Evolutionary conservation across 1,140 invertebrate species (phyloP).

Genomic region (Goniozus legneri): DNA sequence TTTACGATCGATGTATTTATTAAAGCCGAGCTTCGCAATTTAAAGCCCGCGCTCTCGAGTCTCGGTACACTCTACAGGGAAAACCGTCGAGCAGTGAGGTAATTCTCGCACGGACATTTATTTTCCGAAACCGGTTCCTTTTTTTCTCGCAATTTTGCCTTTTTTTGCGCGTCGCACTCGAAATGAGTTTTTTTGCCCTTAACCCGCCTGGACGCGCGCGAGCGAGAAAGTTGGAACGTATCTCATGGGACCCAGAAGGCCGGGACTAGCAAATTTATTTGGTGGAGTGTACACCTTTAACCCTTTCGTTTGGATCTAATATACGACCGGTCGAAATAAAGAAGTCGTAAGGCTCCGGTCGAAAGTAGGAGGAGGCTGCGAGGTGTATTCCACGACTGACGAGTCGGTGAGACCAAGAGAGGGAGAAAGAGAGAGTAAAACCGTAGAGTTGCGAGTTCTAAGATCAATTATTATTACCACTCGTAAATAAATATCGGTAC

Average conservation of each 20-base stretch:
- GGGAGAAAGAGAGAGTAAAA: too few relatives aligned
- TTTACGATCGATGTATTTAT: conserved; percentile 48
- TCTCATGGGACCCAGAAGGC: too few relatives aligned
- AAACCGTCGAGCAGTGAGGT: too few relatives aligned
- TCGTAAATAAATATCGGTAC: conserved; percentile 40
- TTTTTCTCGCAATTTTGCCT: too few relatives aligned
- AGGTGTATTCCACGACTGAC: too few relatives aligned
- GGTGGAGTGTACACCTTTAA: conserved; percentile 29
- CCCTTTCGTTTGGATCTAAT: conserved; percentile 32
- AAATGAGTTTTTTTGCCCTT: too few relatives aligned
- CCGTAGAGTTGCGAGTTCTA: conserved; percentile 21
- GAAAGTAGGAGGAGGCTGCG: too few relatives aligned
- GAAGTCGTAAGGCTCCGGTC: conserved; percentile 32
- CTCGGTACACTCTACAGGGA: conserved; percentile 12
- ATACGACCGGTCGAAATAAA: conserved; percentile 34
- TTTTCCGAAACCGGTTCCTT: too few relatives aligned
- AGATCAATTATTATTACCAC: conserved; percentile 41
- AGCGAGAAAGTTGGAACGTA: conserved; percentile 14
- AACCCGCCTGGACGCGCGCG: too few relatives aligned
- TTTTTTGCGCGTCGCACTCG: too few relatives aligned
- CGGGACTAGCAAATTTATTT: conserved; percentile 24
- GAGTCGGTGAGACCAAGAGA: too few relatives aligned
- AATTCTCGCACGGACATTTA: too few relatives aligned
- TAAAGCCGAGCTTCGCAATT: conserved; percentile 40
- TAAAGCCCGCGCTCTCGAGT: conserved; percentile 21